Evolutionary conservation across 2,113 vertebrate genomes (phyloP).

Genomic region (Turnix velox): DNA sequence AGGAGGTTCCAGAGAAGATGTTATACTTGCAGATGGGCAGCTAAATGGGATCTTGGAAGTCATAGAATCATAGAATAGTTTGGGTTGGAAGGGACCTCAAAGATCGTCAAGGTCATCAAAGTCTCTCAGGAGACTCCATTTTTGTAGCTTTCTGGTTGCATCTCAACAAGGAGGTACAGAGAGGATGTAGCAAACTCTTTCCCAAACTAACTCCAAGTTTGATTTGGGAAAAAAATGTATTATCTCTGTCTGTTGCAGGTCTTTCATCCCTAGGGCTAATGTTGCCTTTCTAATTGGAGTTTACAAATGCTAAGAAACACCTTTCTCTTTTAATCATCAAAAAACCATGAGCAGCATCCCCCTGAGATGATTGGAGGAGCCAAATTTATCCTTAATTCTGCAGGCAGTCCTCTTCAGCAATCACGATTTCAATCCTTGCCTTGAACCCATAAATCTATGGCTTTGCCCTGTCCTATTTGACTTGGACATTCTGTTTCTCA

Average conservation of each 20-base stretch:
- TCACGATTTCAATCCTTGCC: background rate
- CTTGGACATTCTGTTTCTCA: conserved; percentile 16
- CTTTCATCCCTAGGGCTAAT: background rate
- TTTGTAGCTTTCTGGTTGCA: background rate
- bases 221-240: background rate
- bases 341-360: background rate
- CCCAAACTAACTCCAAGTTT: background rate
- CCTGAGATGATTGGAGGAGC: background rate
- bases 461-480: background rate
- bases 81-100: too few relatives aligned
- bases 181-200: background rate
- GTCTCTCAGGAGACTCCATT: background rate
- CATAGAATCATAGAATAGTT: too few relatives aligned
- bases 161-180: background rate
- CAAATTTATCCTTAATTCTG: background rate
- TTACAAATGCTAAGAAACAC: background rate
- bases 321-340: background rate
- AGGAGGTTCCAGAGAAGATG: background rate
- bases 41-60: too few relatives aligned
- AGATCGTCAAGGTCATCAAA: too few relatives aligned
- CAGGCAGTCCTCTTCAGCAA: background rate
- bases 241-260: background rate
- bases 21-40: background rate
- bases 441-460: conserved; percentile 13
- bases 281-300: background rate